A percentile compares a stretch with the other conserved stretches of the same genome.
phyloP scores from a whole-genome alignment of 53 echinoderm and acorn worm genomes.

The Actinopyga echinites region DNA sequence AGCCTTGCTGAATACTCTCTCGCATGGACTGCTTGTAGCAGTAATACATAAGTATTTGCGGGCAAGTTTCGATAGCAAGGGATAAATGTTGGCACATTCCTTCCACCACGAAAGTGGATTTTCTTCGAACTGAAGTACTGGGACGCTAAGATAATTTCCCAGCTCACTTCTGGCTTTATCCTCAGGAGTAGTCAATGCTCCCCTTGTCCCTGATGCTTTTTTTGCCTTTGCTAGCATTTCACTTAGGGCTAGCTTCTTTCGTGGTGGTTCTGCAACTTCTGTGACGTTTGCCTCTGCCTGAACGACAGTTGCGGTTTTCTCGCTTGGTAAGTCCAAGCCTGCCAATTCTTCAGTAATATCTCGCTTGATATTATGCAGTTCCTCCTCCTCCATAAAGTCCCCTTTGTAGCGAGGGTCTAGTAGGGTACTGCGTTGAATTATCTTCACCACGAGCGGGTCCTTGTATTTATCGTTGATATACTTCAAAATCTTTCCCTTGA shows the following conservation, averaged over 20 bases:
- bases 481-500: not conserved
- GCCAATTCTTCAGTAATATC: not conserved
- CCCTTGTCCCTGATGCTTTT: not conserved
- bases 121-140: not conserved
- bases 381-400: conserved; percentile 1
- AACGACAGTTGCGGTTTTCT: not conserved
- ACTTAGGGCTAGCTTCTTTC: conserved; percentile 5
- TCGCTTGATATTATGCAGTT: not conserved
- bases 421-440: not conserved
- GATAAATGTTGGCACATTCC: not conserved
- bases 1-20: not conserved
- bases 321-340: too few relatives aligned
- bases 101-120: not conserved
- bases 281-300: not conserved
- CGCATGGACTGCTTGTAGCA: conserved; percentile 4
- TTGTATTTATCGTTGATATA: not conserved
- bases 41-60: not conserved
- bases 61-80: not conserved
- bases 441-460: not conserved
- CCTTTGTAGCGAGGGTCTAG: not conserved
- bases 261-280: not conserved
- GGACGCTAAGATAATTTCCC: not conserved
- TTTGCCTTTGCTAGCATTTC: not conserved
- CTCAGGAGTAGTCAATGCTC: not conserved
- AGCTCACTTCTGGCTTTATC: conserved; percentile 2